phyloP scores from a whole-genome alignment of 1,140 invertebrate genomes.

The Apis mellifera region Amel_HAv3.1 CM009935.2:3267001-3267500 shows the following conservation, averaged over 20 bases:
- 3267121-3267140: not conserved
- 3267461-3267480: too few species aligned
- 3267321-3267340: not conserved
- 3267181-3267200: not conserved
- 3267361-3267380: too few species aligned
- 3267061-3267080: conserved; percentile 57
- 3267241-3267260: too few species aligned
- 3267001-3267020: conserved; percentile 75
- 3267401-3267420: too few species aligned
- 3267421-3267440: too few species aligned
- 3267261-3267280: not conserved
- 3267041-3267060: conserved; percentile 56
- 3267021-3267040: conserved; percentile 63
- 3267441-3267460: too few species aligned
- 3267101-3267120: conserved; percentile 35
- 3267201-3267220: not conserved
- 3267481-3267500: too few species aligned
- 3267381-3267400: too few species aligned
- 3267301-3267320: not conserved
- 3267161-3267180: conserved; percentile 1
- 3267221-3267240: not conserved
- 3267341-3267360: too few species aligned
- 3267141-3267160: too few species aligned
- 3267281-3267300: conserved; percentile 37
- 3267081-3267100: conserved; percentile 64